Evolutionary conservation across 1,140 invertebrate genomes (phyloP), one percentile per base, ranked within the genome.

Genomic region (Drosophila tani): DNA sequence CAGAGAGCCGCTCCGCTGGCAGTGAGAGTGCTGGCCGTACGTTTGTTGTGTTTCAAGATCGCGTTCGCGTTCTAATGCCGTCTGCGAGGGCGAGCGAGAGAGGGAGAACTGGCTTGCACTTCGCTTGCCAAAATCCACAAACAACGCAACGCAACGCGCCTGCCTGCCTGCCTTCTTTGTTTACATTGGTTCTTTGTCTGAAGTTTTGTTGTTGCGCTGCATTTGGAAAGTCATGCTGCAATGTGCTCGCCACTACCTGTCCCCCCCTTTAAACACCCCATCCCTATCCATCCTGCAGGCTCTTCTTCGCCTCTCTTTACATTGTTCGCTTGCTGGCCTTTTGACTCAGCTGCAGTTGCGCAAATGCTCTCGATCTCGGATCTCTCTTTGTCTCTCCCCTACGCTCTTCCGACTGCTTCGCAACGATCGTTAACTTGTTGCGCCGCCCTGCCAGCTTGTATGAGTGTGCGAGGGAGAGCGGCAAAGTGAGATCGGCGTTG

Each of bases 181-280:
- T 68, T 70, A 19, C 59, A 46, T 56, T 43, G 49, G 65, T 87
- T 87, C 83, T 87, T 87, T 87, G 83, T 87, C 80, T 86, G 63
- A 32, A 45, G 57, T 71, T 59, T 58, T 74, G 57, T 67, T 82
- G 66, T 62, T 64, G 56, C 49, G 21, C 24, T 59, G 67, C 70
- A 38, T 71, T 71, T 43, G 45, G 38, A 71, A 50, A 67, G 53
- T 66, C 62, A 67, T 71, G 41, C 53, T 67, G 68, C 63, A 71
- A 67, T 67, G 68, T 67, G 29, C 29, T 60, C n/a, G 6, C 29
- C 24, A 21, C 41, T 51, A 55, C 40, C 50, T 38, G 17, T 35
- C 21, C 8, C n/a, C 32, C 41, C 24, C 17, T 2, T 11, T 8
- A 14, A 15, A 21, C n/a, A 7, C 50, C 6, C 8, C 19, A 27